Percentiles rank a stretch among this genome's conserved stretches.
These are phyloP conservation scores for Lichenostomus cassidix DNA, from an alignment of 2,113 vertebrate species.

Conservation along the genomic window DNA sequence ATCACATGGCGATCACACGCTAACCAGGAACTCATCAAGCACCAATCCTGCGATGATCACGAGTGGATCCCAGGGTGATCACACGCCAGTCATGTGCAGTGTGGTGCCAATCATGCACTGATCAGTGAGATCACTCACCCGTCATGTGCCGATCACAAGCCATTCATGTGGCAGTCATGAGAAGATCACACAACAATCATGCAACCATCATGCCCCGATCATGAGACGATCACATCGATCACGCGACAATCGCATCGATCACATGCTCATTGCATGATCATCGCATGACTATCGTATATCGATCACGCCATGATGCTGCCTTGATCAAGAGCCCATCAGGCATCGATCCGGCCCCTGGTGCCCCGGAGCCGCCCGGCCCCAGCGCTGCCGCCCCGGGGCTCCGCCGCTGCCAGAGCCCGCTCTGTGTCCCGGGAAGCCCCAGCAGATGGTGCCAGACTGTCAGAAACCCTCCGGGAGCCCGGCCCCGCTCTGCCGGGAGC, in stretches of 20 bases:
- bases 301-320: accelerated
- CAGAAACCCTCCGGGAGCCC: constrained; percentile 47
- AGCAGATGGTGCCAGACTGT: constrained; percentile 67
- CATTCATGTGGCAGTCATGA: accelerated
- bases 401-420: neutral
- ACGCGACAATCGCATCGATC: accelerated
- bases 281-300: accelerated
- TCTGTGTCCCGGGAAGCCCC: constrained; percentile 19
- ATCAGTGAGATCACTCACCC: neutral
- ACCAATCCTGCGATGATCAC: accelerated
- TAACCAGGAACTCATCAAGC: neutral
- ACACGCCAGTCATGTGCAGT: accelerated
- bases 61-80: accelerated
- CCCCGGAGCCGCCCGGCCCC: too few relatives aligned
- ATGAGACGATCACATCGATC: too few relatives aligned
- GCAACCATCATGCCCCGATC: accelerated
- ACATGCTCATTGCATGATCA: accelerated
- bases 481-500: neutral
- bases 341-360: too few relatives aligned
- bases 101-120: accelerated
- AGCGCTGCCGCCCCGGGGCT: neutral
- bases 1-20: neutral
- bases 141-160: accelerated
- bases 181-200: too few relatives aligned
- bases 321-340: accelerated